A percentile compares a stretch with the other conserved stretches of the same genome.
Conservation (phyloP, 2,113 vertebrate species). For the Paramisgurnus dabryanus region DNA sequence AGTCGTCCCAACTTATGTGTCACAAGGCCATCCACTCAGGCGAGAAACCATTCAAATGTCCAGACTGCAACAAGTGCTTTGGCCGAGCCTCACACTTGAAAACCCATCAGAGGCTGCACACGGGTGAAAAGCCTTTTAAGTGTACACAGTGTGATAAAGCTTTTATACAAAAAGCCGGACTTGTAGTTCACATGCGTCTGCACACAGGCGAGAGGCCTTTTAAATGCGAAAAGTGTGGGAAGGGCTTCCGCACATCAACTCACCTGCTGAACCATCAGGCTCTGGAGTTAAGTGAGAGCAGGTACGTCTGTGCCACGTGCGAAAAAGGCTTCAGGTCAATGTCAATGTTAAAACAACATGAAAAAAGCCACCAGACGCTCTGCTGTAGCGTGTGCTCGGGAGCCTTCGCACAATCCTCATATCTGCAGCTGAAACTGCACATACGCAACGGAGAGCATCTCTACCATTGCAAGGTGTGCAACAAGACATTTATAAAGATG, state of each 20-base stretch:
- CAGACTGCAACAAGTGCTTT: constrained; percentile 74
- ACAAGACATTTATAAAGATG: constrained; percentile 65
- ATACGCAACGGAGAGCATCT: constrained; percentile 58
- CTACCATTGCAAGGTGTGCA: constrained; percentile 76
- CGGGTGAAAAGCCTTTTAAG: constrained; percentile 77
- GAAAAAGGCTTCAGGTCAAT: constrained; percentile 50
- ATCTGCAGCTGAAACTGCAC: constrained; percentile 67
- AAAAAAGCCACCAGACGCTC: constrained; percentile 58
- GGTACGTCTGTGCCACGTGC: constrained; percentile 34
- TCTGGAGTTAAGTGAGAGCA: constrained; percentile 48
- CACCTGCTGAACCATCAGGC: constrained; percentile 69
- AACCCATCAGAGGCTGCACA: constrained; percentile 76
- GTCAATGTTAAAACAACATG: constrained; percentile 38
- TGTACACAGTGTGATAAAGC: constrained; percentile 65
- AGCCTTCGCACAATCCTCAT: constrained; percentile 65
- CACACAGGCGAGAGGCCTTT: constrained; percentile 65
- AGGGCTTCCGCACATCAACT: constrained; percentile 65
- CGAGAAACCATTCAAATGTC: constrained; percentile 75
- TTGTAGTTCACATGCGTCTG: constrained; percentile 59
- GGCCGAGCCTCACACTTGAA: constrained; percentile 76
- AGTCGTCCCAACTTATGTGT: constrained; percentile 73
- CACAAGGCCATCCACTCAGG: constrained; percentile 75
- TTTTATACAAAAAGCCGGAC: constrained; percentile 61
- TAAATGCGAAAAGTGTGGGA: constrained; percentile 65
- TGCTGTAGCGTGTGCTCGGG: constrained; percentile 72